Evolutionary conservation across 2,888 invertebrate species (phyloP).

Genomic region (Cephus pulcher): DNA sequence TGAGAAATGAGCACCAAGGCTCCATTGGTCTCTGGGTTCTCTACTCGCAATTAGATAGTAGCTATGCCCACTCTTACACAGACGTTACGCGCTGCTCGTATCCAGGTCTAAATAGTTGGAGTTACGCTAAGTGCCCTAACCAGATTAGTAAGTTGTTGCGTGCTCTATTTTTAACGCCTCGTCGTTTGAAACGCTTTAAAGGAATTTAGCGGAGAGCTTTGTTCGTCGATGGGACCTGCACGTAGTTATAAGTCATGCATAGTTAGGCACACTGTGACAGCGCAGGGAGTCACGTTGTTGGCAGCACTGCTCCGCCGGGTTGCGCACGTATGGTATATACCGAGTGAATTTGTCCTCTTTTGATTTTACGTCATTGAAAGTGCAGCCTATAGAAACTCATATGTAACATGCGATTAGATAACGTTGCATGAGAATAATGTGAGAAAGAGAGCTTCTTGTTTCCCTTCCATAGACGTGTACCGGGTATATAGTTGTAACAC

Average conservation of each 20-base stretch:
- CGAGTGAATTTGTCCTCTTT: no score
- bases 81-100: slow-evolving; percentile 18
- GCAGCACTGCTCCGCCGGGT: no score
- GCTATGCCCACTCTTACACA: background rate
- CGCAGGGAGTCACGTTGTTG: no score
- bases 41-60: slow-evolving; percentile 31
- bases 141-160: slow-evolving; percentile 66
- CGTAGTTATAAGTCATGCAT: no score
- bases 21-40: slow-evolving; percentile 24
- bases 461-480: background rate
- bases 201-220: slow-evolving; percentile 10
- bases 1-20: slow-evolving; percentile 46
- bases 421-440: no score
- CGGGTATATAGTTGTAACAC: background rate
- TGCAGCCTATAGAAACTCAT: no score
- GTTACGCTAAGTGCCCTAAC: slow-evolving; percentile 66
- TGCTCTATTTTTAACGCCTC: slow-evolving; percentile 65
- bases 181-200: slow-evolving; percentile 20
- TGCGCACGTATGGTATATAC: no score
- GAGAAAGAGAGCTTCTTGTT: background rate
- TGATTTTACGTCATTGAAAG: no score
- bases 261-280: no score
- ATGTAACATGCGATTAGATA: no score
- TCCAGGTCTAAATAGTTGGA: slow-evolving; percentile 65
- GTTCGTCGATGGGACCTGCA: background rate